Evolutionary conservation across 2,113 vertebrate genomes (phyloP), one percentile per base, ranked within the genome.

Genomic region (Salvelinus alpinus): DNA sequence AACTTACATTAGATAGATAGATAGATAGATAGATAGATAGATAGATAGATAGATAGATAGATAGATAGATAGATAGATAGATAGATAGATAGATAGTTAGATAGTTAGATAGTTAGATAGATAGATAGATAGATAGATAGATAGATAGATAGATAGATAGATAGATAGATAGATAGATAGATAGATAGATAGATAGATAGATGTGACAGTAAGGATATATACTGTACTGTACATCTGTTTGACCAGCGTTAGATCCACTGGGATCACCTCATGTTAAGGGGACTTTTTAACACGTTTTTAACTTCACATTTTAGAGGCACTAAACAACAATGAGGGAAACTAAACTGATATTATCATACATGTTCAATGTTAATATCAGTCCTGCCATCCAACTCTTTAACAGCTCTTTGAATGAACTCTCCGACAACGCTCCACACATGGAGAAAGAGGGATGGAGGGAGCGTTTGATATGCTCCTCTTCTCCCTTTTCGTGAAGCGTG

Each of bases 391-490:
- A 51, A 51, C 48, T 51, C 12, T 14, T 16, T 51, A 51, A 51
- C 3, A 51, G 14, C 16, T 34, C 65, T 38, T 27, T 86, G 74
- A 89, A 88, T 81, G 80, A 82, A 64, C 74, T 76, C 69, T 51
- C 69, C 1, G 38, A 38, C 8, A 38, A 38, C 38, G 7, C 38
- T 38, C 38, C 65, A 6, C 65, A 67, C 65, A 67, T 38, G 13
- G 65, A 9, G 20, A n/a, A 60, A 60, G 59, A n/a, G 16, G n/a
- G 59, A 60, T 20, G 38, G 8, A 38, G 38, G 38, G 38, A 38
- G 38, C 20, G n/a, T 60, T 20, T 14, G 59, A 22, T 12, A 9
- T 7, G 22, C 18, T 22, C 12, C 69, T 12, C 62, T 69, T 64
- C 25, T 16, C 38, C 34, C 38, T 25, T 48, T 72, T 31, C 57